Percentiles rank a stretch among this genome's conserved stretches.
phyloP scores from a whole-genome alignment of 1,140 invertebrate species.

The Conopomorpha cramerella region DNA sequence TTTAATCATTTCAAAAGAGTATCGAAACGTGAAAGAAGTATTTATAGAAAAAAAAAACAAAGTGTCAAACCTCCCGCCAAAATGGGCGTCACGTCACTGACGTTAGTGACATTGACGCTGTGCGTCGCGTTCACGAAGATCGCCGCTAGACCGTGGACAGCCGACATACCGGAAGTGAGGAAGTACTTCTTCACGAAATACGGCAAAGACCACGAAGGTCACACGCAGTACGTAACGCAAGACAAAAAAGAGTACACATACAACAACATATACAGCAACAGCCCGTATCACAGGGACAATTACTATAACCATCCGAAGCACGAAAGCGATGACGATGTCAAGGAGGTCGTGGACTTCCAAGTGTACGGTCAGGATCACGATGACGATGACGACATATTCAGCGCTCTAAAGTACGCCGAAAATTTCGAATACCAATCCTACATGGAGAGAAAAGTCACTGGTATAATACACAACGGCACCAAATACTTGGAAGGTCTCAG shows the following conservation, averaged over 20 bases:
- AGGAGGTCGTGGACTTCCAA: not conserved
- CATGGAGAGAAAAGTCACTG: conserved; percentile 27
- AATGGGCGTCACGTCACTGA: too few relatives aligned
- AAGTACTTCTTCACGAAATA: conserved; percentile 16
- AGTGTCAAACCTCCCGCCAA: not conserved
- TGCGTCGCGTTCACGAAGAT: conserved; percentile 10
- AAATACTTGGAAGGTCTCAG: conserved; percentile 29
- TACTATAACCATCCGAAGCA: not conserved
- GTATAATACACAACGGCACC: conserved; percentile 18
- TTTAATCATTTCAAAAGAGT: not conserved
- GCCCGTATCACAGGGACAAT: conserved; percentile 8
- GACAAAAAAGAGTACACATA: conserved; percentile 2
- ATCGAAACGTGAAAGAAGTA: not conserved
- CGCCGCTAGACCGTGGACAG: conserved; percentile 25
- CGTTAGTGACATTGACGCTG: not conserved
- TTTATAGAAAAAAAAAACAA: not conserved
- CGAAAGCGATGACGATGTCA: too few relatives aligned
- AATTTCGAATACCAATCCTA: conserved; percentile 18
- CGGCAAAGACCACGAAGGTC: conserved; percentile 6
- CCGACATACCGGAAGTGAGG: conserved; percentile 26
- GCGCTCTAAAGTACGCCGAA: conserved; percentile 13
- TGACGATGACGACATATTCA: conserved; percentile 2
- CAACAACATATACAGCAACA: conserved; percentile 13
- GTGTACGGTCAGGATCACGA: not conserved
- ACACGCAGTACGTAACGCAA: conserved; percentile 2